phyloP scores from a whole-genome alignment of 2,797 vertebrate genomes.

The Muscicapa striata region DNA sequence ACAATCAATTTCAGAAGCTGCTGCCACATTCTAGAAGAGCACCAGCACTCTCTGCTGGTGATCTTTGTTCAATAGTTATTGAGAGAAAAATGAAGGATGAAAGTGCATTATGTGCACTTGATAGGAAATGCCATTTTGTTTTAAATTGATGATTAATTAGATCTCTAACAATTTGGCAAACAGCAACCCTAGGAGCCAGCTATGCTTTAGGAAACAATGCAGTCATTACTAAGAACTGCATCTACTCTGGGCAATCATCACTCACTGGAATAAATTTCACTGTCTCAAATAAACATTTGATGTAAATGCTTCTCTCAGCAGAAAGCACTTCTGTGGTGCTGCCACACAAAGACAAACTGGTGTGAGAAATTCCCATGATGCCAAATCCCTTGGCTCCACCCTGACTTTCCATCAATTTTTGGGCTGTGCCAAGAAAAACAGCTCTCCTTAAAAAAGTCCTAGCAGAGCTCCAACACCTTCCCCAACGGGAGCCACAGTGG shows the following conservation, averaged over 20 bases:
- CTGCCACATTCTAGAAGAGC: background rate
- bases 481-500: rapidly evolving
- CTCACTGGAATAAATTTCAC: conserved; percentile 10
- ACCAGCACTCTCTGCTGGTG: conserved; percentile 62
- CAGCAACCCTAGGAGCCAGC: background rate
- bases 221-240: background rate
- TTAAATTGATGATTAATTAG: background rate
- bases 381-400: conserved; percentile 30
- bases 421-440: conserved; percentile 21
- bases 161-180: background rate
- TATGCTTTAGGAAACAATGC: background rate
- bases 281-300: conserved; percentile 1
- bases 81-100: background rate
- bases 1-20: background rate
- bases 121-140: background rate
- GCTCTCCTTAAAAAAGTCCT: background rate
- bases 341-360: background rate
- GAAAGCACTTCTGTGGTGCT: conserved; percentile 16
- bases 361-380: conserved; percentile 24
- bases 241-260: background rate
- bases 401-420: conserved; percentile 38
- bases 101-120: background rate
- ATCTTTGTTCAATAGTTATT: background rate
- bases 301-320: background rate
- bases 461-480: background rate